These are phyloP conservation scores for Scophthalmus maximus DNA, from an alignment of 2,113 vertebrate genomes.

Conservation along the genomic window DNA sequence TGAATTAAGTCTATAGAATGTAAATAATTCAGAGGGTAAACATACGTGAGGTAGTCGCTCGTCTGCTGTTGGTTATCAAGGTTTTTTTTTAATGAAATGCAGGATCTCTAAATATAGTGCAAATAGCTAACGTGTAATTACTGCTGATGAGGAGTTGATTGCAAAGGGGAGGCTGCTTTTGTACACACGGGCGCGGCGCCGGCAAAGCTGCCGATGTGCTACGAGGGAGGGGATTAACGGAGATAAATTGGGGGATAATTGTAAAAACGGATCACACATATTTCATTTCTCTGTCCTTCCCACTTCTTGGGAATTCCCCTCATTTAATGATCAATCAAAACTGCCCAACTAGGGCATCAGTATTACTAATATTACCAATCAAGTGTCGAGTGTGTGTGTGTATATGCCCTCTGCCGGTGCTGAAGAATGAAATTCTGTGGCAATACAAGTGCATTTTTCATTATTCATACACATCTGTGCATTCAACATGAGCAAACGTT, in stretches of 20 bases:
- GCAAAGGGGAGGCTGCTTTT: slow-evolving; percentile 72
- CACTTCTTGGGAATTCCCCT: slow-evolving; percentile 59
- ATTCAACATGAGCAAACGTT: slow-evolving; percentile 22
- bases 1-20: slow-evolving; percentile 57
- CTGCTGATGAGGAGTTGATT: slow-evolving; percentile 82
- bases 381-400: background rate
- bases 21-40: slow-evolving; percentile 71
- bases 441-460: background rate
- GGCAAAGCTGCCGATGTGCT: slow-evolving; percentile 58
- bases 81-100: slow-evolving; percentile 66
- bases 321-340: slow-evolving; percentile 30
- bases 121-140: slow-evolving; percentile 79
- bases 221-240: slow-evolving; percentile 63
- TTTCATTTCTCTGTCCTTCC: slow-evolving; percentile 58
- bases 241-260: slow-evolving; percentile 76
- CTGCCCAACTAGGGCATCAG: background rate
- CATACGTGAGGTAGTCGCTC: slow-evolving; percentile 61
- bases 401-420: background rate
- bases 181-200: slow-evolving; percentile 36
- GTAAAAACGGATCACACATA: slow-evolving; percentile 70
- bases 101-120: slow-evolving; percentile 77
- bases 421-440: background rate
- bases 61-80: slow-evolving; percentile 49
- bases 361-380: background rate
- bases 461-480: slow-evolving; percentile 20